A percentile compares a stretch with the other conserved stretches of the same genome.
Conservation (phyloP, 92 coral and sea anemone species). For the Anthopleura xanthogrammica region DNA sequence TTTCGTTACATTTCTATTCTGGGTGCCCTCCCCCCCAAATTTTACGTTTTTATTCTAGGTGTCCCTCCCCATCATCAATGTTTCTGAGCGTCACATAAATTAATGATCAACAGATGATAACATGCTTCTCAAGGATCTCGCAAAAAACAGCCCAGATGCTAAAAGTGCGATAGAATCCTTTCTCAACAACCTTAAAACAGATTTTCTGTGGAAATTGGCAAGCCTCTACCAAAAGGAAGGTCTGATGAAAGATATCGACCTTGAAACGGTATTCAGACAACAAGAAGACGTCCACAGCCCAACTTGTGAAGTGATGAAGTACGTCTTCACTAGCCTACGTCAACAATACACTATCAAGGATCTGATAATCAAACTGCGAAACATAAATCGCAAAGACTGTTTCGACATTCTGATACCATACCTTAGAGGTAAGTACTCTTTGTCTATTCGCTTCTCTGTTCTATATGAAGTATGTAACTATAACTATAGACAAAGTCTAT, state of each 20-base stretch:
- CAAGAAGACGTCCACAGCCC: not conserved
- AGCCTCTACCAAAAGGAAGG: conserved; percentile 12
- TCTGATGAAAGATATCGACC: not conserved
- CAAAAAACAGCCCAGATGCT: not conserved
- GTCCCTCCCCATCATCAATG: not conserved
- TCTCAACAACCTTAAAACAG: not conserved
- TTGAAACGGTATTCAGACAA: not conserved
- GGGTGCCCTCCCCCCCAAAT: no score
- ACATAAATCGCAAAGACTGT: conserved; percentile 18
- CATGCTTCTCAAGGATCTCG: not conserved
- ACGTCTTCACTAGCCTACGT: not conserved
- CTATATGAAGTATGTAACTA: no score
- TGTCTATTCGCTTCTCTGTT: no score
- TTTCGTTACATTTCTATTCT: no score
- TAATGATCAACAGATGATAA: conserved; percentile 5
- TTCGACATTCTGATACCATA: not conserved
- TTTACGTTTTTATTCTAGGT: no score
- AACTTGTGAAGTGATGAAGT: not conserved
- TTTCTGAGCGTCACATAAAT: not conserved
- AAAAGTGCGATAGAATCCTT: conserved; percentile 4
- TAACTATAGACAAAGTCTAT: not conserved
- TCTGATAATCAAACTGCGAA: not conserved
- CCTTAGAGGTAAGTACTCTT: conserved; percentile 4
- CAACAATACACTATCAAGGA: not conserved
- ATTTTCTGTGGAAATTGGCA: conserved; percentile 1